These are phyloP conservation scores for Cydia fagiglandana DNA, from an alignment of 1,140 invertebrate genomes.

Conservation along the genomic window DNA sequence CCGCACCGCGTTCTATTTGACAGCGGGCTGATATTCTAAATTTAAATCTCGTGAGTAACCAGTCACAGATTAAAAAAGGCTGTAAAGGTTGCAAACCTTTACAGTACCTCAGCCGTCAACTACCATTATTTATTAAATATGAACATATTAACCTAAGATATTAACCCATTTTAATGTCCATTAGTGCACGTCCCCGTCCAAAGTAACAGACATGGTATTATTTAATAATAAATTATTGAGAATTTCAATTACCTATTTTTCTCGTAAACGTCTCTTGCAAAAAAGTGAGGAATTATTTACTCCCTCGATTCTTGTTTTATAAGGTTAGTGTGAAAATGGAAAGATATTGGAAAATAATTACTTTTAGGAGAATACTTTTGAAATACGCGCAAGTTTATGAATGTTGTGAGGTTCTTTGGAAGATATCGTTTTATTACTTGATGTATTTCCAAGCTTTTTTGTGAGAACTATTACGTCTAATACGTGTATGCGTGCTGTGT, in stretches of 20 bases:
- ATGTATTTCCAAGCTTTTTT: too few species aligned
- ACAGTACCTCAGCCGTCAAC: too few species aligned
- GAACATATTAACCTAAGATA: not conserved
- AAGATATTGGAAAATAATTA: not conserved
- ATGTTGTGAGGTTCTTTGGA: not conserved
- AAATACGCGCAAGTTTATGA: not conserved
- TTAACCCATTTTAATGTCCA: not conserved
- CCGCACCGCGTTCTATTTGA: too few species aligned
- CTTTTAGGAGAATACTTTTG: not conserved
- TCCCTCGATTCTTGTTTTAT: not conserved
- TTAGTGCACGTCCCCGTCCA: not conserved
- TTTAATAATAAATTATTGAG: conserved; percentile 30
- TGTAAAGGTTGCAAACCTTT: too few species aligned
- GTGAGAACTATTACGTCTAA: too few species aligned
- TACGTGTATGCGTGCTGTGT: too few species aligned
- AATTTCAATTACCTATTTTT: conserved; percentile 30
- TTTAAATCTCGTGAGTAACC: too few species aligned
- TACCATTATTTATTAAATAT: too few species aligned
- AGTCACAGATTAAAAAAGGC: too few species aligned
- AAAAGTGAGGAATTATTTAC: conserved; percentile 22
- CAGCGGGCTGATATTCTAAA: too few species aligned
- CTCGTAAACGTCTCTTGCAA: not conserved
- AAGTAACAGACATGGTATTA: conserved; percentile 27
- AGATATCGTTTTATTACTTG: not conserved
- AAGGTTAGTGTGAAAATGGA: not conserved